Evolutionary conservation across 2,888 invertebrate genomes (phyloP), one percentile per base, ranked within the genome.

Genomic region (Agrotis clavis): DNA sequence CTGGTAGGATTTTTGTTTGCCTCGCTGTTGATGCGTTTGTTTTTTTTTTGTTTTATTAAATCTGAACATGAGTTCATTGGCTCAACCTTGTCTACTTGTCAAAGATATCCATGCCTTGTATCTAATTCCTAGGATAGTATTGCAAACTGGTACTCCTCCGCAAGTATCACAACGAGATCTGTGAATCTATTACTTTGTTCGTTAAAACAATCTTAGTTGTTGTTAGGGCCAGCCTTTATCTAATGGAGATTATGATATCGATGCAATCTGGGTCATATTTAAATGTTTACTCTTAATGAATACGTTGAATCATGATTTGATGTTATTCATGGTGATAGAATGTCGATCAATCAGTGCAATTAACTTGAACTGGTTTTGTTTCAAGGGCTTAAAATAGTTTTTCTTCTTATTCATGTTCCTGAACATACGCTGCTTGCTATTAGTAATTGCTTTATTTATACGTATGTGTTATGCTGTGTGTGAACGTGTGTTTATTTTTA

Each of bases 221-320:
- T 48, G 62, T 66, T 78, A 67, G 35, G 11, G 35, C 68, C 41
- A 25, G 59, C 68, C 51, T 74, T 69, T 79, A 78, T 68, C 66
- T 63, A 21, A 53, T 69, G 66, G 68, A 82, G 73, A 82, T 74
- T 66, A 60, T 60, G 25, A 56, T 73, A 56, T 54, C 62, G 19
- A 67, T 63, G 21, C 11, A 30, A 80, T 67, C 83, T 79, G 13
- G 79, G 79, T 74, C 79, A 69, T 41, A 74, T 79, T 82, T 69
- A 79, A 69, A 82, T 69, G 14, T 56, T 72, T 21, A 66, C 73
- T 78, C 54, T 51, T 45, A 61, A 72, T 78, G 54, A 78, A 73
- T 82, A 62, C 51, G 65, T 82, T 66, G 56, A 66, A 71, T 61
- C 13, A n/a, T 30, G 21, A 57, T 53, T 63, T 63, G 30, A 64